Percentiles rank a stretch among this genome's conserved stretches.
Conservation (phyloP, 2,888 invertebrate genomes). For the Acanthosepion lycidas region DNA sequence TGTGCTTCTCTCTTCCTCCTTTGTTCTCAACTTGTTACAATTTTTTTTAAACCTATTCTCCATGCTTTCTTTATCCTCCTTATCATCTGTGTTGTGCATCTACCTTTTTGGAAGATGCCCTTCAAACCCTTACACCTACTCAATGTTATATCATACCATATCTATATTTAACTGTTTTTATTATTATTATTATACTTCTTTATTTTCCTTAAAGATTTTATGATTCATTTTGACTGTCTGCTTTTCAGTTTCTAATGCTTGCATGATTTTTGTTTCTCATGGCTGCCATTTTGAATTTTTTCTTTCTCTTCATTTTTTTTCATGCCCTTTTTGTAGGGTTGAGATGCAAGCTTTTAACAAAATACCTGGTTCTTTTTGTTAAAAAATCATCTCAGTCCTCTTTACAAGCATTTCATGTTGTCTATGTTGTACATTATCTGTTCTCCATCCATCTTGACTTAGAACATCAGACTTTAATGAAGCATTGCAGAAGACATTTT, state of each 20-base stretch:
- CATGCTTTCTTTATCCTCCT: neutral
- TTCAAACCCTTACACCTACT: neutral
- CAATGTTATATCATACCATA: neutral
- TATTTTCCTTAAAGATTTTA: neutral
- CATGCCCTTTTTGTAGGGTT: neutral
- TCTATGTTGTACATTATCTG: too few species aligned
- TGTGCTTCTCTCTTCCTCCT: neutral
- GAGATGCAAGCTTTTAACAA: neutral
- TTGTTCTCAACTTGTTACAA: neutral
- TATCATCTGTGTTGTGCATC: neutral
- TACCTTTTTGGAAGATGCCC: neutral
- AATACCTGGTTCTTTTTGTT: neutral
- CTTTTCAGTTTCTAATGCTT: neutral
- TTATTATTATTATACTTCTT: neutral
- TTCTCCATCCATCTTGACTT: too few species aligned
- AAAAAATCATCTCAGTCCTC: too few species aligned
- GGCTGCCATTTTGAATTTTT: neutral
- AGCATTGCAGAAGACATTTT: too few species aligned
- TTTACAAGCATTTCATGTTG: too few species aligned
- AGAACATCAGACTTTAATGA: too few species aligned
- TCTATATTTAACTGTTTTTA: neutral
- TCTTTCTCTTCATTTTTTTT: neutral
- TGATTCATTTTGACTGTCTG: neutral
- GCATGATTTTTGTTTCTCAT: neutral
- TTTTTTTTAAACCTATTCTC: neutral